phyloP scores from a whole-genome alignment of 2,797 vertebrate species.

The Danio tinwini region DNA sequence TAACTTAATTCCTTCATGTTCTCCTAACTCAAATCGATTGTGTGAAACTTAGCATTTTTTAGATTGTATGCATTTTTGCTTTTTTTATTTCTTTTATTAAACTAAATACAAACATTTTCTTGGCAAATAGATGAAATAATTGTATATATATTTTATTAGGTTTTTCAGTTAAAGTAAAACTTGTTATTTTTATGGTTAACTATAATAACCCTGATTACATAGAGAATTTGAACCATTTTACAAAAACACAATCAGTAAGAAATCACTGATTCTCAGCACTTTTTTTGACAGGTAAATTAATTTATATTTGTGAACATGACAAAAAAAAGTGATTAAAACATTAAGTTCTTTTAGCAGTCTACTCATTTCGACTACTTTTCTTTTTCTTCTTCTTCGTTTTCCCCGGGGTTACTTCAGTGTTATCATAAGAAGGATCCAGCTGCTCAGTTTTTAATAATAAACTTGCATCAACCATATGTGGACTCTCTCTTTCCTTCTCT shows the following conservation, averaged over 20 bases:
- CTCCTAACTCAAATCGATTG: too few species aligned
- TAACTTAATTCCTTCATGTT: too few species aligned
- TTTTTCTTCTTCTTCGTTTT: slow-evolving; percentile 71
- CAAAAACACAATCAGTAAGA: not conserved
- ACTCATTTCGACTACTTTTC: slow-evolving; percentile 57
- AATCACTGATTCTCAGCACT: not conserved
- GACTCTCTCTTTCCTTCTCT: slow-evolving; percentile 52
- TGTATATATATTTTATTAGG: too few species aligned
- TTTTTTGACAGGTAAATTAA: slow-evolving; percentile 9
- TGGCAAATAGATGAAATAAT: too few species aligned
- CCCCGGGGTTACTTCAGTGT: slow-evolving; percentile 20
- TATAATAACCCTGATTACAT: not conserved
- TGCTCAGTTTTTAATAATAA: slow-evolving; percentile 59
- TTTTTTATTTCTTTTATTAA: too few species aligned
- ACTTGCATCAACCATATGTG: slow-evolving; percentile 55
- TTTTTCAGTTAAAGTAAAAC: too few species aligned
- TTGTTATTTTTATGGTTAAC: too few species aligned
- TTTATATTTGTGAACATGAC: not conserved
- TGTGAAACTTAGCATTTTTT: too few species aligned
- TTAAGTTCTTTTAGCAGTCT: slow-evolving; percentile 32
- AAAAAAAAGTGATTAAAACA: not conserved
- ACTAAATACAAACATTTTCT: too few species aligned
- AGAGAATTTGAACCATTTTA: not conserved
- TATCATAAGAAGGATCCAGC: slow-evolving; percentile 38
- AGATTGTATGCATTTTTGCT: too few species aligned